Evolutionary conservation across 1,140 invertebrate species (phyloP), one percentile per base, ranked within the genome.

Genomic region (Platyscapa corneri): DNA sequence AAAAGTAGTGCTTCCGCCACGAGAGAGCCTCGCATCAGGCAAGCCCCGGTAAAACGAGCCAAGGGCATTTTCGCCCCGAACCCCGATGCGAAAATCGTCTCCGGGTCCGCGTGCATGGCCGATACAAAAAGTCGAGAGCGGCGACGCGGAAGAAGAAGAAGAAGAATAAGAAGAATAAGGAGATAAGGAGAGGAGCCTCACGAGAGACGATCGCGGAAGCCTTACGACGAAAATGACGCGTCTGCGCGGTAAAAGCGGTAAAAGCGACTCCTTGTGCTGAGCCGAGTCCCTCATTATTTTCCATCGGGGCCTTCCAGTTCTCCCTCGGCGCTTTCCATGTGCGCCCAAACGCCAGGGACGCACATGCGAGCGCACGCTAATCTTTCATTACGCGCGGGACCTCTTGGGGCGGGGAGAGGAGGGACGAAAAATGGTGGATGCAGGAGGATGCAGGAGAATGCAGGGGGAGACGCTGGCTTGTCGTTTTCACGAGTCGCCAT

Each of bases 401-500:
- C 65, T 18, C 18, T 46, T 12, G 42, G 60, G 30, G 37, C 1
- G 32, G 32, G 12, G 76, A 42, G 39, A 53, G 46, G 76, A 18
- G 49, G 34, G 64, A 46, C 49, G 70, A 76, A 75, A 74, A 32
- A 76, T 76, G 82, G 82, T 30, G 74, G 82, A 39, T n/a, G 27
- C 0, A 5, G 3, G 18, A 18, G 10, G 37, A 42, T 60, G 32
- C 49, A 8, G 30, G 37, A 49, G 37, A 30, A 18, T 42, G 30
- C 27, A 27, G n/a, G 34, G 64, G 60, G 65, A 32, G 34, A 32
- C 23, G 49, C 20, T 27, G 56, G 56, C 23, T 23, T 60, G 56
- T 60, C 56, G 83, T 84, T 79, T 84, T 84, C 82, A 46, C 82
- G 82, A 83, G 82, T 83, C 83, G 77, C 76, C 76, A 74, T 82